Conservation (phyloP, 1,140 invertebrate species). For the Ceratina australensis region DNA sequence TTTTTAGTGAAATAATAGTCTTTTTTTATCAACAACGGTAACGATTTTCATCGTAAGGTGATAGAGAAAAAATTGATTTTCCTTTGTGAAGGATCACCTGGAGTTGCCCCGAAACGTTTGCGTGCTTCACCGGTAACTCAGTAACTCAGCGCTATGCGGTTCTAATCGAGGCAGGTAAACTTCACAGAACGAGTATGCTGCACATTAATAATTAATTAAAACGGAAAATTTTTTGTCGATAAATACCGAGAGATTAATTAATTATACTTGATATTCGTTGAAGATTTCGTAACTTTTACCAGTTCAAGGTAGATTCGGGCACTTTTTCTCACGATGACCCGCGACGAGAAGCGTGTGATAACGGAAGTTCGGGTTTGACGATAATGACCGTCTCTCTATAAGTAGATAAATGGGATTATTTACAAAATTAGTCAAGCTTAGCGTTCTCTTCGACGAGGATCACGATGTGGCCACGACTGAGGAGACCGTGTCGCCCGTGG, state of each 20-base stretch:
- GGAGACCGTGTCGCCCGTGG: constrained; percentile 66
- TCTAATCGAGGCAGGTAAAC: neutral
- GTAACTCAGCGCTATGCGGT: neutral
- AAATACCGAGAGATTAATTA: neutral
- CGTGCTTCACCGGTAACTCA: neutral
- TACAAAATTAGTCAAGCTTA: constrained; percentile 21
- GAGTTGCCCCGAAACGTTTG: neutral
- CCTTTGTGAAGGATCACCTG: neutral
- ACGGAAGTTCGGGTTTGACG: constrained; percentile 25
- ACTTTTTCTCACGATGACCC: constrained; percentile 53
- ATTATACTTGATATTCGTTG: neutral
- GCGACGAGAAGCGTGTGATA: constrained; percentile 44
- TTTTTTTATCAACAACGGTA: neutral
- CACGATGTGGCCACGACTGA: constrained; percentile 72
- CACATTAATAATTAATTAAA: neutral
- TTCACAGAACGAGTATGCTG: no score
- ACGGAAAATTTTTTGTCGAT: neutral
- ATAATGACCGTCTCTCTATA: constrained; percentile 36
- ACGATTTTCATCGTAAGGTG: neutral
- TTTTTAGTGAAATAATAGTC: neutral
- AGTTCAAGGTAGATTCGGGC: constrained; percentile 21
- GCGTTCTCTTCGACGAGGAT: neutral
- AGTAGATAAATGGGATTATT: constrained; percentile 35
- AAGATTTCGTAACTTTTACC: constrained; percentile 7
- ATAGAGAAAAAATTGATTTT: neutral